These are phyloP conservation scores for Callipepla californica DNA, from an alignment of 2,113 vertebrate species.

Conservation along the genomic window DNA sequence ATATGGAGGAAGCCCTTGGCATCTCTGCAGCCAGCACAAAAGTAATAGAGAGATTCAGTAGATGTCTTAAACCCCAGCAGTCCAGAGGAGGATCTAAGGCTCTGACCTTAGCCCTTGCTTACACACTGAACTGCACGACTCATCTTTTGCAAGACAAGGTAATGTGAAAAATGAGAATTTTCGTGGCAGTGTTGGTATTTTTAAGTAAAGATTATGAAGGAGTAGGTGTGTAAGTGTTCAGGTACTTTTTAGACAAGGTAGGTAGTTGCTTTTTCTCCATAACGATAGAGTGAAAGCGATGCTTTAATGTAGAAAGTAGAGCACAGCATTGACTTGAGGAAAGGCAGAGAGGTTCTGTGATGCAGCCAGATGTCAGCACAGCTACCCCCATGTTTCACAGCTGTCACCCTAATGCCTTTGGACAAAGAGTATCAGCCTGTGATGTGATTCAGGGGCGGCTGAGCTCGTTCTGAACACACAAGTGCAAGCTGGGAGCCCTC, in stretches of 20 bases:
- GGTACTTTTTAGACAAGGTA: background rate
- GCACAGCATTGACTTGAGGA: background rate
- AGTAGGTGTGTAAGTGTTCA: background rate
- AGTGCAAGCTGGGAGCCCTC: background rate
- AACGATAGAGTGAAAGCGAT: background rate
- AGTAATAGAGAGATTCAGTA: background rate
- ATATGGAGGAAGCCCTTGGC: background rate
- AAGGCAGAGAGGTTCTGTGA: background rate
- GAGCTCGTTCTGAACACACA: background rate
- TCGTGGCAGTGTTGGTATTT: background rate
- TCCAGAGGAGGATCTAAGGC: background rate
- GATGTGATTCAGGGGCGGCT: background rate
- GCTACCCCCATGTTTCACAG: background rate
- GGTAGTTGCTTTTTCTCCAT: background rate
- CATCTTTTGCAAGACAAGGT: background rate
- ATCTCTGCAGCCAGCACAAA: background rate
- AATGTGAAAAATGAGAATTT: background rate
- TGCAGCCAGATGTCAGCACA: background rate
- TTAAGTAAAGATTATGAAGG: background rate
- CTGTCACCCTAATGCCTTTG: background rate
- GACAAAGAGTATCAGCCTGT: background rate
- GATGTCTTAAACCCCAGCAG: background rate
- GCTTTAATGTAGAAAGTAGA: background rate
- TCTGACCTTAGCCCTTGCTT: background rate
- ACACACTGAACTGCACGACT: background rate